phyloP scores from a whole-genome alignment of 2,888 invertebrate species.

The Xanthorhoe spadicearia region DNA sequence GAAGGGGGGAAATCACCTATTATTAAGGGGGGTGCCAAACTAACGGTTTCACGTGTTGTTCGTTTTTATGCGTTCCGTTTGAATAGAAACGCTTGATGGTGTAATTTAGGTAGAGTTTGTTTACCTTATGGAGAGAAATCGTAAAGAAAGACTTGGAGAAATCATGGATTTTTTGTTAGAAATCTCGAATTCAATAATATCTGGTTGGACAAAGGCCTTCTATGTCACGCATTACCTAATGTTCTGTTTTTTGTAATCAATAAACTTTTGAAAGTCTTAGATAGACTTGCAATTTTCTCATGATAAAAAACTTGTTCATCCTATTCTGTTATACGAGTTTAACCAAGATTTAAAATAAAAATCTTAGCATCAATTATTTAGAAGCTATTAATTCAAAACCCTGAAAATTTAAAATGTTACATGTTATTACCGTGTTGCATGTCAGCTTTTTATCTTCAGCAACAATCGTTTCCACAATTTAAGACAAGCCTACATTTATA shows the following conservation, averaged over 20 bases:
- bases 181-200: slow-evolving; percentile 2
- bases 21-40: slow-evolving; percentile 81
- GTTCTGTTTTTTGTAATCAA: neutral
- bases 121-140: slow-evolving; percentile 43
- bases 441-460: too few relatives aligned
- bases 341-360: too few relatives aligned
- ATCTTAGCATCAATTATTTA: too few relatives aligned
- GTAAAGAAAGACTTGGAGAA: slow-evolving; percentile 9
- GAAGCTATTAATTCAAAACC: too few relatives aligned
- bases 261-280: too few relatives aligned
- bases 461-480: too few relatives aligned
- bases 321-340: too few relatives aligned
- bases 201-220: neutral
- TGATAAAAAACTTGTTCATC: too few relatives aligned
- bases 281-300: too few relatives aligned
- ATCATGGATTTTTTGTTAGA: neutral
- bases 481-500: too few relatives aligned
- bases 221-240: neutral
- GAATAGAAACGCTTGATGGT: slow-evolving; percentile 69
- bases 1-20: slow-evolving; percentile 75
- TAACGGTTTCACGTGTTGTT: slow-evolving; percentile 79
- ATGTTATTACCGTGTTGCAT: too few relatives aligned
- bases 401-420: too few relatives aligned
- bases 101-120: slow-evolving; percentile 71
- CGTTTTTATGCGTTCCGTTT: slow-evolving; percentile 79